phyloP scores from a whole-genome alignment of 2,797 vertebrate genomes.

The Spinus olivaceus region DNA sequence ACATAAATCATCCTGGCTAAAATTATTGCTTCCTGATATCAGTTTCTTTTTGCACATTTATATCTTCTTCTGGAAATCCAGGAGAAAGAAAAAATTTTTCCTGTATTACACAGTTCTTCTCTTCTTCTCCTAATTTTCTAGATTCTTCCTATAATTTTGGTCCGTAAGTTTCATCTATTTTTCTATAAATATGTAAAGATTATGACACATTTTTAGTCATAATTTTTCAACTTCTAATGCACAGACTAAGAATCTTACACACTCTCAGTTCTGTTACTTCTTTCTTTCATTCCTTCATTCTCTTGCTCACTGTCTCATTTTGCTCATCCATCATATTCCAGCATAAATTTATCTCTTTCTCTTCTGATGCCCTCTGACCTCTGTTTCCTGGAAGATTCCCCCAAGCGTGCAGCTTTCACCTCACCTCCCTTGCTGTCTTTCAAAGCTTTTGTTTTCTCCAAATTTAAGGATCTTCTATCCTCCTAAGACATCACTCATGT shows the following conservation, averaged over 20 bases:
- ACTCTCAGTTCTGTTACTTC: not conserved
- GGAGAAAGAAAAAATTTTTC: rapidly evolving
- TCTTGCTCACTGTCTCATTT: not conserved
- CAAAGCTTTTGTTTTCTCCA: not conserved
- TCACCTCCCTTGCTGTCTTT: not conserved
- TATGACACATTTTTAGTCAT: not conserved
- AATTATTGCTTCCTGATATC: not conserved
- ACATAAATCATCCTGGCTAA: not conserved
- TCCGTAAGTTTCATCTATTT: not conserved
- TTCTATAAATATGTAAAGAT: not conserved
- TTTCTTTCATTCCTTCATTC: not conserved
- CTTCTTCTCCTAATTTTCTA: not conserved
- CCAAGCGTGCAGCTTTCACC: rapidly evolving
- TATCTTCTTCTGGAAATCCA: not conserved
- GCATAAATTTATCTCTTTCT: not conserved
- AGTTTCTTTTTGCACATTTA: not conserved
- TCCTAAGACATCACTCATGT: not conserved
- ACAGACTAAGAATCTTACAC: not conserved
- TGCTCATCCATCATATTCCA: not conserved
- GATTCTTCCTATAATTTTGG: not conserved
- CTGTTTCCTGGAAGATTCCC: not conserved
- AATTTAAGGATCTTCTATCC: not conserved
- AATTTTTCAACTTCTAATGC: not conserved
- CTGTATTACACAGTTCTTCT: not conserved
- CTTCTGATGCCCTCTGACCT: not conserved